A percentile compares a stretch with the other conserved stretches of the same genome.
phyloP scores from a whole-genome alignment of 2,113 vertebrate species.

The Leptocoma aspasia region DNA sequence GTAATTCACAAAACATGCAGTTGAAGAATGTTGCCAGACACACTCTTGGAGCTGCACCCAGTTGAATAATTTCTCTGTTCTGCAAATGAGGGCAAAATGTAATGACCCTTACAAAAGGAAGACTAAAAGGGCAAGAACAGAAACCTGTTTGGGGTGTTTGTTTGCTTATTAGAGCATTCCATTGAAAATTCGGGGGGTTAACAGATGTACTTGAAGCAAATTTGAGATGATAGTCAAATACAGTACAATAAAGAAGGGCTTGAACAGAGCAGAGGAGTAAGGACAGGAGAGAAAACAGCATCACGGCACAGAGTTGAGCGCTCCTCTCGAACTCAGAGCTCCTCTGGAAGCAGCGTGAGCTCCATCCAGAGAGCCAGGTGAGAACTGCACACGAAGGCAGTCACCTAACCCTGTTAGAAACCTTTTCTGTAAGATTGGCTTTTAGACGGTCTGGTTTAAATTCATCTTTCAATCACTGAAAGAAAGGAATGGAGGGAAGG shows the following conservation, averaged over 20 bases:
- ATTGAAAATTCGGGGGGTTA: constrained; percentile 14
- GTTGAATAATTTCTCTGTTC: constrained; percentile 19
- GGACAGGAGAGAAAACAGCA: not conserved
- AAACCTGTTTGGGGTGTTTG: not conserved
- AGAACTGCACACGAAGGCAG: constrained; percentile 46
- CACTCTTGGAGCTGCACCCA: not conserved
- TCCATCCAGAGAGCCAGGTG: constrained; percentile 73
- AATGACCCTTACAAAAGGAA: not conserved
- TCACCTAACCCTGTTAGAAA: not conserved
- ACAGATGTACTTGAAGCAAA: constrained; percentile 19
- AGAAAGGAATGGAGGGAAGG: not conserved
- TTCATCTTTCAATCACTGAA: not conserved
- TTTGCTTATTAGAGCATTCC: not conserved
- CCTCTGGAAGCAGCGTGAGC: constrained; percentile 70
- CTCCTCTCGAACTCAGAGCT: not conserved
- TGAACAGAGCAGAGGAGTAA: not conserved
- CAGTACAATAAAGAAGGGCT: constrained; percentile 28
- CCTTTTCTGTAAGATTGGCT: not conserved
- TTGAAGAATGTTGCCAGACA: constrained; percentile 19
- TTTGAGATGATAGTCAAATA: constrained; percentile 48
- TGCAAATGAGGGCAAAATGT: not conserved
- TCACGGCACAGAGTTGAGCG: not conserved
- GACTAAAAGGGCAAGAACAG: not conserved
- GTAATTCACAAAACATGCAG: not conserved
- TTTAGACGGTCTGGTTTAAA: not conserved